Base-by-base conservation (phyloP, 1,140 invertebrate species). In the Colletes gigas region DNA sequence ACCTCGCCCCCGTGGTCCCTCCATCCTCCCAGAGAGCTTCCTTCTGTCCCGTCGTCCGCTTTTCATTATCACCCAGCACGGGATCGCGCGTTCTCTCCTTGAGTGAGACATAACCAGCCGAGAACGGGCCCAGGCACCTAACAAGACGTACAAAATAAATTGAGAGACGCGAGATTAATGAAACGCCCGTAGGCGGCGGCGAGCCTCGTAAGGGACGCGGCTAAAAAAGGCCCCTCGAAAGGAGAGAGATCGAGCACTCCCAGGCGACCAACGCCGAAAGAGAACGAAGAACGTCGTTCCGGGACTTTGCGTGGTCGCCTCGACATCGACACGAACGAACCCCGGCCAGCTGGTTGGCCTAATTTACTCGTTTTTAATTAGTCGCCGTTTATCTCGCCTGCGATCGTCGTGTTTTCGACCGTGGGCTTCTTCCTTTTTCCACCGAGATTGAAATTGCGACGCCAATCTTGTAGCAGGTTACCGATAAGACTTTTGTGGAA, bases 151-250 rank as follows among this genome's bases (percentile, higher is more conserved):
- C 60, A 91, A 92, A 92, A 93, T 92, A 93, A 93, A 93, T 93
- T 92, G 91, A 92, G 92, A 92, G 90, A 91, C 91, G 88, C 90
- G 90, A 92, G 92, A 93, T 93, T 93, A 93, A 93, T 93, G 92
- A 92, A 93, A 92, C 89, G 87, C 86, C 92, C 89, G 78, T 63
- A 88, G 91, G 91, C 90, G 89, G 87, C 91, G 88, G 90, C 89
- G 81, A 88, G 85, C 84, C 83, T 88, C 89, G 90, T 8, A 92
- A 92, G 86, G 88, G 88, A 85, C 88, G 76, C 83, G 83, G 78
- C 85, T 89, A 89, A 89, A 90, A 91, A 91, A 90, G 86, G 84
- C 83, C 83, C 30, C 73, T 76, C 68, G 71, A 67, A 78, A 82
- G 77, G 82, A 81, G 82, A 83, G 76, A 89, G 84, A 88, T 54